Conservation (phyloP, 2,797 vertebrate genomes). For the Mus minutoides region DNA sequence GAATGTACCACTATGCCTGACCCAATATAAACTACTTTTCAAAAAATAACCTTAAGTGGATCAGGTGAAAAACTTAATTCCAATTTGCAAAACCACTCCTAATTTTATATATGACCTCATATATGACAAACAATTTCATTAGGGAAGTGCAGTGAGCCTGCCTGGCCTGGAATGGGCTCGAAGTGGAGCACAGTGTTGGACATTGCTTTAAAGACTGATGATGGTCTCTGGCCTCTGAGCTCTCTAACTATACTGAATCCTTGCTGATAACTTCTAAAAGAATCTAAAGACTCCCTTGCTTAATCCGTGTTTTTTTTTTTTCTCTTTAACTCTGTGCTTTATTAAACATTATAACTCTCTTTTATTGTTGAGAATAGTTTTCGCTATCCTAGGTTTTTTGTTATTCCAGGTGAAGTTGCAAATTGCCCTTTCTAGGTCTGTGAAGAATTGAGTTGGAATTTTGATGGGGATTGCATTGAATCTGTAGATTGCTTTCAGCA, state of each 20-base stretch:
- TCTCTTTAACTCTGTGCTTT: background rate
- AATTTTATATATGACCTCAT: background rate
- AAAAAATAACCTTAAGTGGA: background rate
- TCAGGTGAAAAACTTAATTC: background rate
- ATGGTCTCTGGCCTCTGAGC: background rate
- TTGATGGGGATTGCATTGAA: too few relatives aligned
- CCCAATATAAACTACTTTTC: background rate
- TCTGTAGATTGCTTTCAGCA: too few relatives aligned
- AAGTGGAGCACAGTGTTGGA: background rate
- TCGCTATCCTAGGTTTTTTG: too few relatives aligned
- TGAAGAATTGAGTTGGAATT: too few relatives aligned
- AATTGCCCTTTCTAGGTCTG: too few relatives aligned
- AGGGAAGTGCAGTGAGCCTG: background rate
- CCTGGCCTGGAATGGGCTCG: background rate
- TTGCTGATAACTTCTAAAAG: background rate
- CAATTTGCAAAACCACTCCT: background rate
- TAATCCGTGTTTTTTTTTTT: background rate
- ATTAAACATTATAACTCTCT: background rate
- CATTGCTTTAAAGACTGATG: background rate
- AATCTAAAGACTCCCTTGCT: background rate
- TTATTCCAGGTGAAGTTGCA: too few relatives aligned
- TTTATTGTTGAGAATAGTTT: too few relatives aligned
- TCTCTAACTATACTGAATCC: background rate
- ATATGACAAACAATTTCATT: background rate
- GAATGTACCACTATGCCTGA: background rate